Evolutionary conservation across 2,113 vertebrate species (phyloP), one percentile per base, ranked within the genome.

Genomic region (Ammospiza nelsoni): DNA sequence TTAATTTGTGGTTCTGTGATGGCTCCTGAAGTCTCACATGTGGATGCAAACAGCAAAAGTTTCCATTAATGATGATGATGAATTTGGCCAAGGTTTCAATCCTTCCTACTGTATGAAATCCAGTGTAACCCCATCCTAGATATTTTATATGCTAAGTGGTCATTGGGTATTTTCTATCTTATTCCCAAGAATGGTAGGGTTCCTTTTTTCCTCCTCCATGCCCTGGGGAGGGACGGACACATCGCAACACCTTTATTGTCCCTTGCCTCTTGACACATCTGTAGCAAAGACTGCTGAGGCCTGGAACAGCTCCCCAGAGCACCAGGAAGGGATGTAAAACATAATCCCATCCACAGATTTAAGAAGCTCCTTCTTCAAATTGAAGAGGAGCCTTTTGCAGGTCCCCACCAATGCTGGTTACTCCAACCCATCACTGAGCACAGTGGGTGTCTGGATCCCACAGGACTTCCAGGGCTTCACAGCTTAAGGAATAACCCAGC

Each of bases 391-490:
- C 3, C 31, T 73, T 79, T 76, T 76, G 51, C 43, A 71, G 17
- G 13, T 78, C 31, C 43, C 19, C 20, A 67, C 15, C 61, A 41
- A 12, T 3, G 15, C 41, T 62, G 69, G 27, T 44, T 48, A 25
- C 23, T 54, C 48, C 61, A 74, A 5, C 5, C 24, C 54, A 37
- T 14, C 4, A 0, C 20, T 24, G 51, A 37, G 24, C 25, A 23
- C 0, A 2, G 5, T 0, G 1, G 7, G 9, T 52, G 25, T 58
- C 49, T 75, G 62, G 22, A 18, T 15, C 19, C 11, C 18, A 52
- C 0, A 4, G 28, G 35, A 39, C 10, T 74, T 20, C 33, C 62
- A 39, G 39, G 0, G 0, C 20, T 71, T 29, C 57, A 67, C 23
- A 72, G 10, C n/a, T 69, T 46, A 62, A 58, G 62, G 39, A 41